Evolutionary conservation across 2,888 invertebrate genomes (phyloP).

Genomic region (Odontomyia ornata): DNA sequence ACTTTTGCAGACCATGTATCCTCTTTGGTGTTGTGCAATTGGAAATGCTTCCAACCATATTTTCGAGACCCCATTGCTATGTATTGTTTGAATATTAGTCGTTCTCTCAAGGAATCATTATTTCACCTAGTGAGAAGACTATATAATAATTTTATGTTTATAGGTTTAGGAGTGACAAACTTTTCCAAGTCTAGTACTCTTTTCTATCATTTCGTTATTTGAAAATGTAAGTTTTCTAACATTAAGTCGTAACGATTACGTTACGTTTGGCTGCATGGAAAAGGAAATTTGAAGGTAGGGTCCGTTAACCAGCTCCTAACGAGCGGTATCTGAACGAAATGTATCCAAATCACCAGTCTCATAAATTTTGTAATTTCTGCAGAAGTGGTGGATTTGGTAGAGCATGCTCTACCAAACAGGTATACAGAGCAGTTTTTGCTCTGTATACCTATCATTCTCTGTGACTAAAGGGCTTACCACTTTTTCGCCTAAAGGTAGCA

Average conservation of each 20-base stretch:
- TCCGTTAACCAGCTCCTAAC: constrained; percentile 50
- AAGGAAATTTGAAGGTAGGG: constrained; percentile 49
- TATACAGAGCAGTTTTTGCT: constrained; percentile 47
- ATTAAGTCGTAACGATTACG: too few relatives aligned
- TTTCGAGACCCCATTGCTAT: too few relatives aligned
- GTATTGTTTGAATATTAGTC: too few relatives aligned
- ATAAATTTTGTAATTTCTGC: constrained; percentile 52
- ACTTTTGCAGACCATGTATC: too few relatives aligned
- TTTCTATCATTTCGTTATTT: constrained; percentile 47
- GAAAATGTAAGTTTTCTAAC: constrained; percentile 40
- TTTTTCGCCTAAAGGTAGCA: neutral
- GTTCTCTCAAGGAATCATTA: too few relatives aligned
- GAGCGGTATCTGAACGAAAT: constrained; percentile 49
- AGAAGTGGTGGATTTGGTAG: constrained; percentile 51
- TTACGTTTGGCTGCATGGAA: constrained; percentile 49
- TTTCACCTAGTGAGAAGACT: too few relatives aligned
- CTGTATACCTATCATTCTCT: constrained; percentile 49
- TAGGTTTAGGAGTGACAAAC: too few relatives aligned
- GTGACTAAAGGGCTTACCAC: constrained; percentile 2
- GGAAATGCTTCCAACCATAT: too few relatives aligned
- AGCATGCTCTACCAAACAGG: constrained; percentile 51
- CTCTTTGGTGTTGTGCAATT: too few relatives aligned
- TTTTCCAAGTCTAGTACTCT: too few relatives aligned
- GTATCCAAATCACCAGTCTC: constrained; percentile 51
- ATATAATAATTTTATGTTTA: too few relatives aligned